phyloP scores from a whole-genome alignment of 1,140 invertebrate genomes.

The Tribolium madens region DNA sequence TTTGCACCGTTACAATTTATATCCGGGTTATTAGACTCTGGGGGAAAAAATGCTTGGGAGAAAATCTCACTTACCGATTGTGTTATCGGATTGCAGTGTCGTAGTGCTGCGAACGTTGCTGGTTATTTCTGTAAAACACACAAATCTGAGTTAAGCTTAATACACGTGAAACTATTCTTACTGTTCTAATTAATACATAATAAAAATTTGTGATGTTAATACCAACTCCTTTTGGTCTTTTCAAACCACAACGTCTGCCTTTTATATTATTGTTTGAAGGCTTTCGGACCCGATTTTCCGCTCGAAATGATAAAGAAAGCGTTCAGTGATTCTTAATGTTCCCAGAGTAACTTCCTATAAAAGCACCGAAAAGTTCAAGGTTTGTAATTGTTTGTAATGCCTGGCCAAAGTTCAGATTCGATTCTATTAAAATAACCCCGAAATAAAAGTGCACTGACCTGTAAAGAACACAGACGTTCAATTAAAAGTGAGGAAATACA shows the following conservation, averaged over 20 bases:
- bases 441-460: background rate
- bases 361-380: constrained; percentile 7
- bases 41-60: background rate
- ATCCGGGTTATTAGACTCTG: background rate
- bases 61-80: constrained; percentile 36
- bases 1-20: background rate
- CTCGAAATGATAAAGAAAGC: constrained; percentile 18
- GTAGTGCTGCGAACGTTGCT: constrained; percentile 46
- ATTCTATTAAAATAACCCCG: background rate
- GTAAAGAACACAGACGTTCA: background rate
- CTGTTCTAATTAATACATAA: no score
- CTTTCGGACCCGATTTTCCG: constrained; percentile 25
- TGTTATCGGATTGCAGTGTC: constrained; percentile 22
- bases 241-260: background rate
- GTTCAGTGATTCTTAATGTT: constrained; percentile 27
- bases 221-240: background rate
- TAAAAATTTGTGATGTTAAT: no score
- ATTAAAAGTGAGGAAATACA: background rate
- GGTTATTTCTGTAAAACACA: constrained; percentile 46
- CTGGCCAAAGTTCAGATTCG: background rate
- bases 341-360: background rate
- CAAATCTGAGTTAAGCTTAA: background rate
- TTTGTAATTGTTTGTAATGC: constrained; percentile 9
- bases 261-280: constrained; percentile 7
- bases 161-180: no score